Conservation (phyloP, 2,888 invertebrate genomes). For the Hypomecis punctinalis region DNA sequence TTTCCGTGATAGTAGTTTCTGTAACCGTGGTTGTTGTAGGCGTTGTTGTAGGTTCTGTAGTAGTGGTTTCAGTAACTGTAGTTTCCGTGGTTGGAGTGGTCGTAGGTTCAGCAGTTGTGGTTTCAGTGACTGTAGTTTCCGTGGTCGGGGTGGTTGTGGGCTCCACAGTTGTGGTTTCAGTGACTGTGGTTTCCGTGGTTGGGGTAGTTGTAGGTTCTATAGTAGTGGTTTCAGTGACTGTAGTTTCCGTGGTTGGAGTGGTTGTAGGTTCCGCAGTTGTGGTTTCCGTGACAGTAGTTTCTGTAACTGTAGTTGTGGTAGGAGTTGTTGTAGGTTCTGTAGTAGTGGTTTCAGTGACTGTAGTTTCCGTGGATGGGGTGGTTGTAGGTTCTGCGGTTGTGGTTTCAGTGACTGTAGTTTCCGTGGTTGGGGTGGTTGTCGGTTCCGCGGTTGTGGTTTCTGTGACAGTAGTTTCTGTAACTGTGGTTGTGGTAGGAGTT, state of each 20-base stretch:
- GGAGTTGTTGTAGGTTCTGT: neutral
- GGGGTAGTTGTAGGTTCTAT: neutral
- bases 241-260: neutral
- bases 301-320: conserved; percentile 17
- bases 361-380: neutral
- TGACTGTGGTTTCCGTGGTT: neutral
- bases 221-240: neutral
- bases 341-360: neutral
- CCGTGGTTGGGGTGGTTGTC: neutral
- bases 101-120: neutral
- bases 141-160: neutral
- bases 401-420: conserved; percentile 1
- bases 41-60: neutral
- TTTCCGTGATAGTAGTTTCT: neutral
- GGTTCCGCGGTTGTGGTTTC: neutral
- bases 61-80: conserved; percentile 5
- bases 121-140: neutral
- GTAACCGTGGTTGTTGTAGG: conserved; percentile 4
- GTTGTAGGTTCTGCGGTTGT: neutral
- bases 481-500: too few species aligned
- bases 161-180: neutral
- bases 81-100: neutral
- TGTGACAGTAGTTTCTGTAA: neutral
- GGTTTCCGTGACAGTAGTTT: conserved; percentile 17
- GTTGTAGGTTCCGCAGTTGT: conserved; percentile 9